Conservation (phyloP, 2,113 vertebrate species). For the Lamprologus callipterus region DNA sequence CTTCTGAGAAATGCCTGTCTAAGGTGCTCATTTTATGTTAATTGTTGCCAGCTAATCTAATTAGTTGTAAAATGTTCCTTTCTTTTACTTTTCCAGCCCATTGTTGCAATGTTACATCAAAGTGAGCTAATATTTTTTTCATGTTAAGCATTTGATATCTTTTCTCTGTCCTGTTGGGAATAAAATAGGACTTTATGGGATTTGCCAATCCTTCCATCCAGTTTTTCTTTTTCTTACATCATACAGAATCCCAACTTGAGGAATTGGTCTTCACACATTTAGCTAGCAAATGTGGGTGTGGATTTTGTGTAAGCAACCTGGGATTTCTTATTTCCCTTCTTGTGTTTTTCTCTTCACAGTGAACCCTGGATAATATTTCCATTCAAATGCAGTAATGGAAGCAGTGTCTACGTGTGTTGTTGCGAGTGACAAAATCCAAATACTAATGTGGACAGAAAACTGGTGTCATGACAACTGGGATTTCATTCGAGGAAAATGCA, state of each 20-base stretch:
- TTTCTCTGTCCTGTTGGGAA: neutral
- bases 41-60: neutral
- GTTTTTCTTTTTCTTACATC: neutral
- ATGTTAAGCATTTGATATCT: neutral
- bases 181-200: neutral
- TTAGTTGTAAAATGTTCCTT: neutral
- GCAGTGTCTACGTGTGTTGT: neutral
- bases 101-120: neutral
- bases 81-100: neutral
- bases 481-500: neutral
- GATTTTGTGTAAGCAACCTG: constrained; percentile 25
- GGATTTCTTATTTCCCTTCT: constrained; percentile 12
- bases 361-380: constrained; percentile 48
- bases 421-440: neutral
- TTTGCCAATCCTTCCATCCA: neutral
- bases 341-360: constrained; percentile 43
- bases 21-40: neutral
- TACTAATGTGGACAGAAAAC: neutral
- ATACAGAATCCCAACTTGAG: neutral
- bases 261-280: neutral
- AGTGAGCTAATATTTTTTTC: neutral
- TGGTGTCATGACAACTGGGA: constrained; percentile 29
- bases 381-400: constrained; percentile 19
- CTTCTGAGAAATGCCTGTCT: neutral
- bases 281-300: neutral